These are phyloP conservation scores for Burhinus bistriatus DNA, from an alignment of 2,113 vertebrate species.

Conservation along the genomic window DNA sequence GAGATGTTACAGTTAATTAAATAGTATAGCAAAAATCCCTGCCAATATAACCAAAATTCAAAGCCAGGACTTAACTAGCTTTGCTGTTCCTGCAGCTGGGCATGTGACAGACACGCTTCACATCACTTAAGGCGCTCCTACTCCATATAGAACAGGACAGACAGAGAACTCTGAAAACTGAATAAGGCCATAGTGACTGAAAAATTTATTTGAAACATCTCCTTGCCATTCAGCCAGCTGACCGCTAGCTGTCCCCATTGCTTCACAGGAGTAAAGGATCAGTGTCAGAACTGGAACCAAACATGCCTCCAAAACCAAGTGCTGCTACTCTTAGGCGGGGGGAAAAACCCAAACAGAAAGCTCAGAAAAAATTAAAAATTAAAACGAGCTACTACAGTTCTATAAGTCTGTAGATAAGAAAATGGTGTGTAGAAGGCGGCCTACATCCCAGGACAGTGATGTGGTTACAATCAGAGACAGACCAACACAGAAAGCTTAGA, in stretches of 20 bases:
- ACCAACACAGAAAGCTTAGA: background rate
- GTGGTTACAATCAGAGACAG: background rate
- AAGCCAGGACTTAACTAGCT: background rate
- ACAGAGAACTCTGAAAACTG: background rate
- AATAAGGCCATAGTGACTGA: fast-evolving
- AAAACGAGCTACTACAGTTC: background rate
- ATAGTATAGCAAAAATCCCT: background rate
- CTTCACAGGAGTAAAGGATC: background rate
- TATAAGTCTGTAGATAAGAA: background rate
- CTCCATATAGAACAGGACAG: fast-evolving
- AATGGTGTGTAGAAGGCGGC: background rate
- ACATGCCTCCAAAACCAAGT: background rate
- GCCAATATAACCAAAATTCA: background rate
- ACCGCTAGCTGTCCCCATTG: slow-evolving; percentile 63
- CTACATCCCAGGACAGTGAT: background rate
- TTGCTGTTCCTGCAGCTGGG: background rate
- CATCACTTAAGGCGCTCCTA: background rate
- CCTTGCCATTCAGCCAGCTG: background rate
- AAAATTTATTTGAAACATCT: background rate
- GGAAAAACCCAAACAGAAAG: background rate
- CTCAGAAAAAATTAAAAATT: background rate
- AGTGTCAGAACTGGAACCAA: fast-evolving
- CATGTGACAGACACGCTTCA: background rate
- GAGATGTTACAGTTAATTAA: background rate
- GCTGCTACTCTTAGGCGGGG: fast-evolving